Conservation (phyloP, 1,140 invertebrate genomes). For the Trichonephila inaurata region DNA sequence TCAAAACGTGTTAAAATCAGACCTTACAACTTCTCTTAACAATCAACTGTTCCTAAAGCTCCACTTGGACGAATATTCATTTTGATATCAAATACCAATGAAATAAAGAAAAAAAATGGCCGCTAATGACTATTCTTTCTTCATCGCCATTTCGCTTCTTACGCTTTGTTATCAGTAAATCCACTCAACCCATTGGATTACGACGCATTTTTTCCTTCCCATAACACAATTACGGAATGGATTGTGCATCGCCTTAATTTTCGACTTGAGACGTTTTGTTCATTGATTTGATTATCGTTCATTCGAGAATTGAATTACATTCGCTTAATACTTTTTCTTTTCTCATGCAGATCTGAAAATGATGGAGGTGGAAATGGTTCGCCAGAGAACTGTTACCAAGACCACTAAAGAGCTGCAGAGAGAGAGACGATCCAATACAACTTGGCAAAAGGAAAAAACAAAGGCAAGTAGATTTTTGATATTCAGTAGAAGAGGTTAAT, state of each 20-base stretch:
- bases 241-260: neutral
- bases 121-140: neutral
- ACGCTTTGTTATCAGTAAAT: neutral
- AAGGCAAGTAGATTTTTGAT: conserved; percentile 4
- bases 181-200: neutral
- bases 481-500: too few species aligned
- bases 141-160: neutral
- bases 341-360: conserved; percentile 4
- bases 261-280: neutral
- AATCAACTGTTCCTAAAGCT: too few species aligned
- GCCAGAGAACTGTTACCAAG: conserved; percentile 52
- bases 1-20: too few species aligned
- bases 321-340: neutral
- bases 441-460: conserved; percentile 57
- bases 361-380: conserved; percentile 59
- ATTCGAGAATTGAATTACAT: neutral
- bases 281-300: neutral
- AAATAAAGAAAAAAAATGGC: neutral
- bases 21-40: too few species aligned
- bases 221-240: neutral
- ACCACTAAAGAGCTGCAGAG: conserved; percentile 28
- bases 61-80: too few species aligned
- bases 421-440: conserved; percentile 5
- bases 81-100: neutral
- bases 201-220: neutral